A percentile compares a stretch with the other conserved stretches of the same genome.
Conservation (phyloP, 2,797 vertebrate genomes). For the Sus cebifrons region DNA sequence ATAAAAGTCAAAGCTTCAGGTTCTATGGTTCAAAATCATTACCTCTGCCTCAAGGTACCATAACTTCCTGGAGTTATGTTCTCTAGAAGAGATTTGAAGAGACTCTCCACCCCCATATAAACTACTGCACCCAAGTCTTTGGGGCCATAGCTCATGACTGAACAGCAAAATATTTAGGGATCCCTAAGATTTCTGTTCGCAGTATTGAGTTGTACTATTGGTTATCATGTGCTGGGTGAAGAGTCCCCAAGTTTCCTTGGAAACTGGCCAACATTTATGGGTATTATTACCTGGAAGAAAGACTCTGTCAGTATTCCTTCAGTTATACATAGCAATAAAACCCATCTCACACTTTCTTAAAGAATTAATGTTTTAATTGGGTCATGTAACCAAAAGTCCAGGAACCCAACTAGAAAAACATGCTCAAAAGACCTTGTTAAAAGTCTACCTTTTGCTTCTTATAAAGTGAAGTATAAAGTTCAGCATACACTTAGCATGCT, state of each 20-base stretch:
- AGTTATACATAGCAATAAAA: not conserved
- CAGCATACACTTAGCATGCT: not conserved
- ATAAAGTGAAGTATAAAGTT: conserved; percentile 18
- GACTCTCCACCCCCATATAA: rapidly evolving
- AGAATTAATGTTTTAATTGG: not conserved
- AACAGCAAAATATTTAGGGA: not conserved
- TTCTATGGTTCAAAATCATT: not conserved
- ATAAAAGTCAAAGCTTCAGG: not conserved
- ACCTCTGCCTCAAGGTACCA: not conserved
- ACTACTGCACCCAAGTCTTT: not conserved
- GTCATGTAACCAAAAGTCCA: not conserved
- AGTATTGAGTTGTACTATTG: not conserved
- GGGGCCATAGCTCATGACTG: not conserved
- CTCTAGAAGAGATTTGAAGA: not conserved
- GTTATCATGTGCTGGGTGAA: not conserved
- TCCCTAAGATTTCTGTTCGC: not conserved
- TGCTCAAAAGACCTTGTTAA: conserved; percentile 27
- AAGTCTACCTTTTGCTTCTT: conserved; percentile 66
- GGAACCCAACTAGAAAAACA: not conserved
- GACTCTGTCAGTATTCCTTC: not conserved
- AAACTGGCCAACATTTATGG: not conserved
- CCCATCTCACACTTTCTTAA: conserved; percentile 6
- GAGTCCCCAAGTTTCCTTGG: not conserved
- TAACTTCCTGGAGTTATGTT: not conserved
- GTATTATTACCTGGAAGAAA: not conserved